Conservation (phyloP, 2,888 invertebrate genomes). For the Ophion slaviceki region DNA sequence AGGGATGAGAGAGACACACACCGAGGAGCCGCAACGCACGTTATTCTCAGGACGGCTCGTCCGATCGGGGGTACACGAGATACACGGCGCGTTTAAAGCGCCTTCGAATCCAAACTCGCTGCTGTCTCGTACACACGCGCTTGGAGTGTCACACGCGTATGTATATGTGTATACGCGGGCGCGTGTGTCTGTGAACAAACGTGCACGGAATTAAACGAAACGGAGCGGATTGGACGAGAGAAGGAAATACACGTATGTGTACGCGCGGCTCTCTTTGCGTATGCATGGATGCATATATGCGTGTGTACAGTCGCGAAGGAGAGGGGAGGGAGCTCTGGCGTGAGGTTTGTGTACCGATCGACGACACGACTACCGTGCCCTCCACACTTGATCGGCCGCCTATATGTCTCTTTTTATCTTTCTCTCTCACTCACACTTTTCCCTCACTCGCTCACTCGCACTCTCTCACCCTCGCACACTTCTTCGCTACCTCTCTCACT, state of each 20-base stretch:
- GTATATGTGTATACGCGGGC: too few species aligned
- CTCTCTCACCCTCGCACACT: constrained; percentile 45
- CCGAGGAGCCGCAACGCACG: not conserved
- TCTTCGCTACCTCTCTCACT: constrained; percentile 22
- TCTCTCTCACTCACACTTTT: constrained; percentile 21
- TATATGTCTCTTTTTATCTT: constrained; percentile 30
- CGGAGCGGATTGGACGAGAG: constrained; percentile 16
- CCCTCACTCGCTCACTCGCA: constrained; percentile 20
- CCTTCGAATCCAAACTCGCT: constrained; percentile 48
- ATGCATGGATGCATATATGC: not conserved
- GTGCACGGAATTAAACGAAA: constrained; percentile 16
- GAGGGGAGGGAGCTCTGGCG: constrained; percentile 51
- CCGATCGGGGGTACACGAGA: constrained; percentile 28
- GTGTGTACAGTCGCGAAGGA: constrained; percentile 6
- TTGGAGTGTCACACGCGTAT: not conserved
- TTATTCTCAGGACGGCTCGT: not conserved
- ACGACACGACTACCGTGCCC: constrained; percentile 66
- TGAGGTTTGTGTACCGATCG: constrained; percentile 69
- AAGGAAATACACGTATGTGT: constrained; percentile 4
- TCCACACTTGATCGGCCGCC: constrained; percentile 62
- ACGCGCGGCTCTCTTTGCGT: not conserved
- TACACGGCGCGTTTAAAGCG: constrained; percentile 52
- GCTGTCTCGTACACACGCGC: constrained; percentile 38
- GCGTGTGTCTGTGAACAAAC: constrained; percentile 1
- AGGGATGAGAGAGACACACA: not conserved